Evolutionary conservation across 2,888 invertebrate species (phyloP).

Genomic region (Hirtodrosophila alboralis): DNA sequence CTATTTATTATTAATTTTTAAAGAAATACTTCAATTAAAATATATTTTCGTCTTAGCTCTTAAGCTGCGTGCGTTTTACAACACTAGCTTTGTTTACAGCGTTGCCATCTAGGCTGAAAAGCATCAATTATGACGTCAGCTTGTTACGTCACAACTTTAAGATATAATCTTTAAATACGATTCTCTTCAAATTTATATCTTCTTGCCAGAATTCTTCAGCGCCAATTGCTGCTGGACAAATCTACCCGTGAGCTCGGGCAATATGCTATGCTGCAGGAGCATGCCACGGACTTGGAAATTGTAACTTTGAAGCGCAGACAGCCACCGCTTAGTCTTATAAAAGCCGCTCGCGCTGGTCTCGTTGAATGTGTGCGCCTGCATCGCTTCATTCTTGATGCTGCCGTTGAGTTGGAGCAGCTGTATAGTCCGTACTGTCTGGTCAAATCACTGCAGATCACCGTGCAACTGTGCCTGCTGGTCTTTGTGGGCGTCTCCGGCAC

Average conservation of each 20-base stretch:
- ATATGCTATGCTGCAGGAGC: constrained; percentile 68
- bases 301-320: constrained; percentile 8
- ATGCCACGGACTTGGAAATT: constrained; percentile 55
- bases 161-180: too few relatives aligned
- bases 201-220: constrained; percentile 40
- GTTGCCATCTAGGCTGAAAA: too few relatives aligned
- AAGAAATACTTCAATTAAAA: too few relatives aligned
- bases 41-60: too few relatives aligned
- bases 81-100: too few relatives aligned
- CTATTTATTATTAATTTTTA: too few relatives aligned
- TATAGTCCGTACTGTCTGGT: constrained; percentile 82
- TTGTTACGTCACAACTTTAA: too few relatives aligned
- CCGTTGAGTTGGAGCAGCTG: constrained; percentile 80
- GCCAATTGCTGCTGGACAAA: constrained; percentile 33
- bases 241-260: constrained; percentile 71
- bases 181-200: neutral
- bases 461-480: constrained; percentile 82
- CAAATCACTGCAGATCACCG: constrained; percentile 82
- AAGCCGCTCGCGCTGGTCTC: constrained; percentile 54
- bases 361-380: constrained; percentile 81
- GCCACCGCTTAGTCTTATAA: constrained; percentile 1
- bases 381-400: constrained; percentile 80
- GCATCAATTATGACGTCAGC: too few relatives aligned
- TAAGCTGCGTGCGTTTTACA: too few relatives aligned
- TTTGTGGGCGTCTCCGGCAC: constrained; percentile 80